Evolutionary conservation across 2,113 vertebrate genomes (phyloP), one percentile per base, ranked within the genome.

Genomic region (Burhinus bistriatus): DNA sequence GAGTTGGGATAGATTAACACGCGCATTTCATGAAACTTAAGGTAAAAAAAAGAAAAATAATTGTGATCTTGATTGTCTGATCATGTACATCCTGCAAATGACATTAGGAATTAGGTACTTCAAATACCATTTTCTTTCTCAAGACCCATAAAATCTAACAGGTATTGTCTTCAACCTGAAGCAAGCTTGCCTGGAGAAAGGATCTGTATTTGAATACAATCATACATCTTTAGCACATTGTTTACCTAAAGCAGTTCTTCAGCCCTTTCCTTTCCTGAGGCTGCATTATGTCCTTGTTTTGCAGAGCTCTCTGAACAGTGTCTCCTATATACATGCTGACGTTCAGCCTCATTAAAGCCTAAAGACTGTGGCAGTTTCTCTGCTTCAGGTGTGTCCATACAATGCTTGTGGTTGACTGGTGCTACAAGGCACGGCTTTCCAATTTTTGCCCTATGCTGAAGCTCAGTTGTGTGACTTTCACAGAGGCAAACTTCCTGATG

Each of bases 1-100:
- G n/a, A 47, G 3, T 0, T 55, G 20, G 12, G 6, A 57, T 7
- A 59, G 23, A 42, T 55, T 32, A 29, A 72, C 6, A 1, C 6
- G 5, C 45, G 16, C 1, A 19, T 73, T 78, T 64, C 15, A 27
- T 23, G 38, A 58, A 65, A 42, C 9, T 34, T 78, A 14, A 62
- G 10, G 9, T 18, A 34, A 76, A 76, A 88, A 12, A 10, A 54
- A 52, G 27, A n/a, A 25, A 40, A 29, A 47, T 29, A 32, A 23
- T 9, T 17, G 4, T 19, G 7, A 42, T 51, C 34, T 58, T 54
- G 27, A 30, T 65, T 64, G 12, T 51, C 55, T 64, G 57, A 19
- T 81, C 71, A 38, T 0, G 1, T 22, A 22, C 5, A 21, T 68
- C 19, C 7, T 82, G 30, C 8, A 81, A 66, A 55, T 71, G 64